phyloP scores from a whole-genome alignment of 2,797 vertebrate genomes.

The Aphelocoma californica region DNA sequence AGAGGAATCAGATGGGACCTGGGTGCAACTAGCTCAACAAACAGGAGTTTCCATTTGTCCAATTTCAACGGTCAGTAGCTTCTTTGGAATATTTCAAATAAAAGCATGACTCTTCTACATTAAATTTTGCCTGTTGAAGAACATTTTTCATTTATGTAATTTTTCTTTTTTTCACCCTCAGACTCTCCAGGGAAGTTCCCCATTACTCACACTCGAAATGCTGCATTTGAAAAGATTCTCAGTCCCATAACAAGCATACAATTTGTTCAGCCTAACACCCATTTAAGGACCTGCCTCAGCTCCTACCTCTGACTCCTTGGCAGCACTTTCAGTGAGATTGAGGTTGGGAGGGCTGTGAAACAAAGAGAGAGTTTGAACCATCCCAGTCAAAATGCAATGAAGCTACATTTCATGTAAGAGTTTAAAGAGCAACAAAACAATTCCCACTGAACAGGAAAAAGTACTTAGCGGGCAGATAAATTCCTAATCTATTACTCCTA shows the following conservation, averaged over 20 bases:
- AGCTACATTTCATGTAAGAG: neutral
- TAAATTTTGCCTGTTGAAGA: neutral
- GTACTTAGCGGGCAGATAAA: neutral
- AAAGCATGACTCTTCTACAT: neutral
- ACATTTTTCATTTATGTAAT: fast-evolving
- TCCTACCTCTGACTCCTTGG: constrained; percentile 30
- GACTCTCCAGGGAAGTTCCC: neutral
- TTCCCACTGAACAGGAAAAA: neutral
- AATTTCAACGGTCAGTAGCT: neutral
- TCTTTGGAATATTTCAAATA: neutral
- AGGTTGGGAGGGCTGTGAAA: neutral
- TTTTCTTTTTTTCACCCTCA: neutral
- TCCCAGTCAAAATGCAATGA: neutral
- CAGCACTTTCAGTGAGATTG: neutral
- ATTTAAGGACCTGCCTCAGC: neutral
- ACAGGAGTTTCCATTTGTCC: neutral
- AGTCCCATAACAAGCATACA: neutral
- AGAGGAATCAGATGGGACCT: neutral
- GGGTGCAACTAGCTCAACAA: fast-evolving
- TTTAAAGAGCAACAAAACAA: neutral
- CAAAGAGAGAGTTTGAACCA: neutral
- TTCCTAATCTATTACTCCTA: neutral
- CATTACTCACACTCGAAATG: neutral
- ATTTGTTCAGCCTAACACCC: neutral
- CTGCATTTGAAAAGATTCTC: neutral